These are phyloP conservation scores for Hydrolagus colliei DNA, from an alignment of 2,797 vertebrate genomes.

Conservation along the genomic window DNA sequence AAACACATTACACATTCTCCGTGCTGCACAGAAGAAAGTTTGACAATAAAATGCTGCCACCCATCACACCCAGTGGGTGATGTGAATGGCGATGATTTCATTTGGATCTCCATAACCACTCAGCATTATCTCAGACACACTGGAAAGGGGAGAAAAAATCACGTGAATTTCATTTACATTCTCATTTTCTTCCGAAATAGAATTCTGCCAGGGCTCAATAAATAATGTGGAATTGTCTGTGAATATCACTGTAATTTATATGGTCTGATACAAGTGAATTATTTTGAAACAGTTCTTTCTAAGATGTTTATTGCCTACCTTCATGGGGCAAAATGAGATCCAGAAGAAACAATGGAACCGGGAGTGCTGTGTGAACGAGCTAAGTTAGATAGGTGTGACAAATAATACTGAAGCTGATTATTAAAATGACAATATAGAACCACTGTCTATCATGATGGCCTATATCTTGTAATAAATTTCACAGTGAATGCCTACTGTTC, in stretches of 20 bases:
- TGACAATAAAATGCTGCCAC: neutral
- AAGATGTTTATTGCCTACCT: neutral
- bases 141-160: constrained; percentile 1
- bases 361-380: neutral
- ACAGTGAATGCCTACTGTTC: constrained; percentile 22
- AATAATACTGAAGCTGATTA: constrained; percentile 27
- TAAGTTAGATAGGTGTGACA: neutral
- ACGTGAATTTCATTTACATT: constrained; percentile 47
- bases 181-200: constrained; percentile 46
- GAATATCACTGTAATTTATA: constrained; percentile 21
- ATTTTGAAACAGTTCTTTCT: constrained; percentile 9
- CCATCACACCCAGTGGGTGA: neutral
- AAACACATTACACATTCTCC: neutral
- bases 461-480: constrained; percentile 30
- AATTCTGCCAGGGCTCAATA: constrained; percentile 34
- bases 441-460: constrained; percentile 13
- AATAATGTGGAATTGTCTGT: constrained; percentile 30
- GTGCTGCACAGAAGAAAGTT: neutral
- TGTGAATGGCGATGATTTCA: neutral
- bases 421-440: constrained; percentile 26
- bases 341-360: neutral
- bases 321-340: neutral
- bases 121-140: neutral
- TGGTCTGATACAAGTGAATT: constrained; percentile 12
- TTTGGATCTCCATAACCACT: neutral